Base-by-base conservation (phyloP, 2,113 vertebrate species). In the Dasyurus viverrinus region DNA sequence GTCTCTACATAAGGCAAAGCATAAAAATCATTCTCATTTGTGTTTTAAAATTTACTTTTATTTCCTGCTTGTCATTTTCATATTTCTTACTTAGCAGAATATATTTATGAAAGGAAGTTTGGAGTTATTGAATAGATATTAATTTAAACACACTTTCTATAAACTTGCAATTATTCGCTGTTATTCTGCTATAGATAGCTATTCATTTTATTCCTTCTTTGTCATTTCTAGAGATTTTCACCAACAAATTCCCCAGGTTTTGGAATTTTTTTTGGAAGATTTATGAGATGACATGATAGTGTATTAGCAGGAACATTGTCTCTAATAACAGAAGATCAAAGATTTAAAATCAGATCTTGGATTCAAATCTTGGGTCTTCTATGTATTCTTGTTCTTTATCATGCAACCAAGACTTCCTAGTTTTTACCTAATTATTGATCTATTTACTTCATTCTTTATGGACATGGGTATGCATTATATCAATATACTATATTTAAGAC, bases 81-180 rank as follows among this genome's bases (percentile, higher is more conserved):
- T 7, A 68, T 93, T 2, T 91, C 36, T 95, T 0, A 94, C 93
- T 95, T 91, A n/a, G 16, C 53, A 6, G 23, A 94, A 76, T 89
- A 54, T 91, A 52, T 89, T 60, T 8, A 93, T 90, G 8, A 90
- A 89, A 12, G 36, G n/a, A 93, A 92, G 57, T 48, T 0, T 90
- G 47, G 96, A 57, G 24, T 95, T 42, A 89, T 60, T 94, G 16
- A 93, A 36, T 93, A 94, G 93, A 7, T 94, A 95, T 26, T 90
- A 60, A 96, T 96, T 76, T 60, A 94, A 30, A 14, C 90, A 92
- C 95, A 94, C 46, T 93, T 95, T 76, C 76, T 19, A 90, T 22
- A 93, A 94, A 57, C 93, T 46, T 95, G 12, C 93, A n/a, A 95
- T 93, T 96, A 96, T 96, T 93, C 92, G 14, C 25, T 84, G 55